Evolutionary conservation across 2,888 invertebrate genomes (phyloP).

Genomic region (Mythimna ferrago): DNA sequence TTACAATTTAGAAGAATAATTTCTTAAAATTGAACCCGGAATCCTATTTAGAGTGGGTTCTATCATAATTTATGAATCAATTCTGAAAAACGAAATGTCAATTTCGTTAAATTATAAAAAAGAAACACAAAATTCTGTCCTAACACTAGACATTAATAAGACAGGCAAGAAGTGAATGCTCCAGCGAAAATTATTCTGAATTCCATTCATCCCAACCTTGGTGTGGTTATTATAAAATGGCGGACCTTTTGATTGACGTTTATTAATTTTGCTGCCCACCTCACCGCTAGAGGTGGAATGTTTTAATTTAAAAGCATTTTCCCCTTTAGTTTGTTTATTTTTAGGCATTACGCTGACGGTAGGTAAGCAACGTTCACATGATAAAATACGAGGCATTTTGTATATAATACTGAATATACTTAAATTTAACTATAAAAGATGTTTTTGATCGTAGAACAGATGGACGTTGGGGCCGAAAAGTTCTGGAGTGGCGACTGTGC

Average conservation of each 20-base stretch:
- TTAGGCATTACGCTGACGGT: slow-evolving; percentile 4
- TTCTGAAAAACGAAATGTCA: background rate
- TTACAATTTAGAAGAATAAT: background rate
- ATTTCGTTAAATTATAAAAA: background rate
- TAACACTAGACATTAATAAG: slow-evolving; percentile 24
- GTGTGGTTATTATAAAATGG: slow-evolving; percentile 53
- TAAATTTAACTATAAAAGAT: background rate
- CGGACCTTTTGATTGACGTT: slow-evolving; percentile 66
- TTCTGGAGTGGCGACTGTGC: no score
- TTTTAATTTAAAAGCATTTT: slow-evolving; percentile 57
- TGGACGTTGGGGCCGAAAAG: no score
- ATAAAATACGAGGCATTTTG: background rate
- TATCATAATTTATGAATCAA: background rate
- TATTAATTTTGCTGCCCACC: slow-evolving; percentile 64
- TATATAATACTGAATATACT: no score
- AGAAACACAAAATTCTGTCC: background rate
- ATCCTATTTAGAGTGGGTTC: background rate
- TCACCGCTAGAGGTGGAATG: slow-evolving; percentile 48
- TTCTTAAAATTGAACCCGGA: background rate
- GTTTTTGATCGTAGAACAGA: background rate
- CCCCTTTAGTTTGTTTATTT: slow-evolving; percentile 32
- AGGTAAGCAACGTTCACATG: background rate
- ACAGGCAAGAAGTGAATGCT: slow-evolving; percentile 34
- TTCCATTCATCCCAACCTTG: slow-evolving; percentile 48
- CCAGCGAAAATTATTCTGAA: slow-evolving; percentile 29